These are phyloP conservation scores for Prionailurus bengalensis DNA, from an alignment of 2,113 vertebrate species.

Conservation along the genomic window DNA sequence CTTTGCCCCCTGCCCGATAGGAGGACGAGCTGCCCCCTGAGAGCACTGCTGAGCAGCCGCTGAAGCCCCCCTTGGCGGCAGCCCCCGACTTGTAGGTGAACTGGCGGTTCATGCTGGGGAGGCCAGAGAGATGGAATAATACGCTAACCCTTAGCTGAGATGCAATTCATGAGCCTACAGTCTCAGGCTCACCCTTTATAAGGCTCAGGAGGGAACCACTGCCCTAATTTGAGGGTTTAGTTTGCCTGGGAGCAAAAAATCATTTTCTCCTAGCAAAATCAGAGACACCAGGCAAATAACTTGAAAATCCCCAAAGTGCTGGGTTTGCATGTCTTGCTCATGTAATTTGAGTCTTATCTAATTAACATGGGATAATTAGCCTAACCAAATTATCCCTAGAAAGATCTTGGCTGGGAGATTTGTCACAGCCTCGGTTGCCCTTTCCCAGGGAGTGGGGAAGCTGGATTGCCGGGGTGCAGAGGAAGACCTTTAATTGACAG, in stretches of 20 bases:
- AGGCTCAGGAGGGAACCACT: not conserved
- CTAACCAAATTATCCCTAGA: constrained; percentile 57
- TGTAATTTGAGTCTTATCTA: constrained; percentile 76
- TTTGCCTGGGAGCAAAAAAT: constrained; percentile 79
- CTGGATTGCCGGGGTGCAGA: not conserved
- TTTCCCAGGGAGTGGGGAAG: not conserved
- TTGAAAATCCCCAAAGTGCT: constrained; percentile 62
- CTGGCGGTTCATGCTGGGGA: constrained; percentile 75
- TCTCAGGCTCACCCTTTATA: constrained; percentile 76
- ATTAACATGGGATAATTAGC: constrained; percentile 60
- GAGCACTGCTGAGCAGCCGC: constrained; percentile 66
- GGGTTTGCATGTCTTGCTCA: constrained; percentile 47
- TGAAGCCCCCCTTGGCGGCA: constrained; percentile 66
- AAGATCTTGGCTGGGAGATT: constrained; percentile 68
- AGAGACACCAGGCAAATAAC: constrained; percentile 61
- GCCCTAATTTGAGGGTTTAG: constrained; percentile 70
- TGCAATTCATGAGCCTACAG: not conserved
- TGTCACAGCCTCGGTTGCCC: constrained; percentile 36
- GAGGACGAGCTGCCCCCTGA: constrained; percentile 21
- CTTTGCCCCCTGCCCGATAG: constrained; percentile 61
- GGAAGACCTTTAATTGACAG: constrained; percentile 70
- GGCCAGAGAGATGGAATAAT: not conserved
- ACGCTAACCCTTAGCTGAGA: not conserved
- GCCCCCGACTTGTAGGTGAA: constrained; percentile 68
- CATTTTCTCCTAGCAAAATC: constrained; percentile 77